Evolutionary conservation across 1,140 invertebrate species (phyloP).

Genomic region (Drosophila funebris): DNA sequence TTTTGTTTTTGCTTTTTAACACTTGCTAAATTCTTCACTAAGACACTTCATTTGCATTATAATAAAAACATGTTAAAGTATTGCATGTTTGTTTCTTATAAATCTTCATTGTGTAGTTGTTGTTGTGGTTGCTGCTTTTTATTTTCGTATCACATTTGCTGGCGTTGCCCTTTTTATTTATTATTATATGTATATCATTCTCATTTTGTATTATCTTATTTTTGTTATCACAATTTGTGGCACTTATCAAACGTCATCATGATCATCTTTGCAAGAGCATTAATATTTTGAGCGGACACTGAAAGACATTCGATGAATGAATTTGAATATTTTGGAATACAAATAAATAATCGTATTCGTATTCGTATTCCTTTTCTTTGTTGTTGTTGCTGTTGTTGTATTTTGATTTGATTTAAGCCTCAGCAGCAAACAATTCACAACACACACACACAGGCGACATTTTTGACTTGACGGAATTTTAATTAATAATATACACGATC

Average conservation of each 20-base stretch:
- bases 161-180: not conserved
- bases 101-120: conserved; percentile 29
- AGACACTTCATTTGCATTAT: conserved; percentile 75
- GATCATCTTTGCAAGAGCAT: conserved; percentile 24
- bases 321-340: conserved; percentile 75
- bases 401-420: conserved; percentile 60
- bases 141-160: conserved; percentile 26
- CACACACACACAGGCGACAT: conserved; percentile 1
- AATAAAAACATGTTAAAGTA: conserved; percentile 45
- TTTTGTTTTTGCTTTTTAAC: conserved; percentile 49
- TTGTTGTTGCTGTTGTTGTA: no score
- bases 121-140: not conserved
- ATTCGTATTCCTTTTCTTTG: conserved; percentile 46
- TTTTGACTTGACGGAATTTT: conserved; percentile 67
- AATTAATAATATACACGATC: conserved; percentile 72
- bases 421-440: conserved; percentile 6
- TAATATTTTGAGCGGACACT: conserved; percentile 34
- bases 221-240: conserved; percentile 55
- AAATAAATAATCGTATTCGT: conserved; percentile 31
- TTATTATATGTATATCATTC: not conserved
- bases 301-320: conserved; percentile 64
- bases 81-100: conserved; percentile 19
- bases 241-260: conserved; percentile 30
- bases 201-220: conserved; percentile 27
- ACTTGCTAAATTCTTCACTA: conserved; percentile 63